These are phyloP conservation scores for Drosophila mayaguana DNA, from an alignment of 2,888 invertebrate genomes.

Conservation along the genomic window DNA sequence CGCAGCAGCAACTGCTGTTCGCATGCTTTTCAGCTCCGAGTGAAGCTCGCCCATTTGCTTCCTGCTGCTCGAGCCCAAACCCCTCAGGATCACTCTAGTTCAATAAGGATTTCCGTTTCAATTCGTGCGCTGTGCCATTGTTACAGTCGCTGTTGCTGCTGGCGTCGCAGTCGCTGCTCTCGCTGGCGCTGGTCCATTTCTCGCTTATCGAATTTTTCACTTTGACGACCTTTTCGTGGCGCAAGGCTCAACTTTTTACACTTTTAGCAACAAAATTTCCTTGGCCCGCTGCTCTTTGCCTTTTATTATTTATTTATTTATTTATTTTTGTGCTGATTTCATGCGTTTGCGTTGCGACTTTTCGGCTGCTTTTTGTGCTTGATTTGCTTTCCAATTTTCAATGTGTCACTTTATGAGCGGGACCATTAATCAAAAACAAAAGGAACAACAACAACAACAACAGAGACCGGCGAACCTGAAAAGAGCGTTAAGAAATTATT, in stretches of 20 bases:
- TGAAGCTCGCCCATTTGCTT: conserved; percentile 17
- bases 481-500: conserved; percentile 73
- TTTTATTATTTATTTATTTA: conserved; percentile 45
- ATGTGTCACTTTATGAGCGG: conserved; percentile 79
- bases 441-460: conserved; percentile 19
- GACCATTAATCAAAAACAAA: conserved; percentile 73
- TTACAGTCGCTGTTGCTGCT: conserved; percentile 22
- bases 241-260: conserved; percentile 71
- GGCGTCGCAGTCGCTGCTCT: conserved; percentile 19
- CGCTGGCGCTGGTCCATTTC: conserved; percentile 58
- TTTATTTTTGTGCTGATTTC: conserved; percentile 74
- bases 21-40: conserved; percentile 34
- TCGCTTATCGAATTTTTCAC: conserved; percentile 76
- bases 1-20: conserved; percentile 49
- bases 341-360: conserved; percentile 70
- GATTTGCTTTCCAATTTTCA: conserved; percentile 80
- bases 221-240: conserved; percentile 72
- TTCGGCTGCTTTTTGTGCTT: conserved; percentile 71
- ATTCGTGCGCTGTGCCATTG: conserved; percentile 74
- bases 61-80: conserved; percentile 11
- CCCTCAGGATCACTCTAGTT: conserved; percentile 69
- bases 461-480: conserved; percentile 35
- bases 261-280: conserved; percentile 70
- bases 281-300: conserved; percentile 19
- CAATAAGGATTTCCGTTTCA: conserved; percentile 84